Evolutionary conservation across 2,113 vertebrate species (phyloP).

Genomic region (Gracilinanus agilis): DNA sequence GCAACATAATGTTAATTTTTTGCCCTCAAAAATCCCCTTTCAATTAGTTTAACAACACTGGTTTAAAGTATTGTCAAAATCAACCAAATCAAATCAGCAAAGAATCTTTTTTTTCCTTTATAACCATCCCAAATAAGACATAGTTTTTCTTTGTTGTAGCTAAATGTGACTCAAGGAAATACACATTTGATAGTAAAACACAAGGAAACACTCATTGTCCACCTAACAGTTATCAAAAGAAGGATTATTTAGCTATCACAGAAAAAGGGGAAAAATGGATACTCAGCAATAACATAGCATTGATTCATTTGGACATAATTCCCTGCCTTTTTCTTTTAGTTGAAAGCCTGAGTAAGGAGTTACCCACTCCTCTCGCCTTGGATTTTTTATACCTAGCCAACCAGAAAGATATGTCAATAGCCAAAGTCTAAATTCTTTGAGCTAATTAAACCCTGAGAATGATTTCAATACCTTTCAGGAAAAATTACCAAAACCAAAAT

Average conservation of each 20-base stretch:
- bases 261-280: background rate
- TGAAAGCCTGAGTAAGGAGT: background rate
- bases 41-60: background rate
- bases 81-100: background rate
- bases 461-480: background rate
- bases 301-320: background rate
- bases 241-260: background rate
- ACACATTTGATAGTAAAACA: background rate
- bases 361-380: background rate
- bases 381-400: background rate
- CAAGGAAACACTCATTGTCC: background rate
- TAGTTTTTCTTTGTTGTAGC: background rate
- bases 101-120: background rate
- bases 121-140: background rate
- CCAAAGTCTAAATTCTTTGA: background rate
- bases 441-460: background rate
- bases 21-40: background rate
- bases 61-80: background rate
- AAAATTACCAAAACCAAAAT: background rate
- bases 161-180: background rate
- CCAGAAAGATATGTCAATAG: background rate
- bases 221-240: background rate
- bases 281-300: background rate
- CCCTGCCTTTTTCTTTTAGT: background rate
- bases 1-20: background rate